phyloP scores from a whole-genome alignment of 2,113 vertebrate species.

The Sceloporus tristichus region DNA sequence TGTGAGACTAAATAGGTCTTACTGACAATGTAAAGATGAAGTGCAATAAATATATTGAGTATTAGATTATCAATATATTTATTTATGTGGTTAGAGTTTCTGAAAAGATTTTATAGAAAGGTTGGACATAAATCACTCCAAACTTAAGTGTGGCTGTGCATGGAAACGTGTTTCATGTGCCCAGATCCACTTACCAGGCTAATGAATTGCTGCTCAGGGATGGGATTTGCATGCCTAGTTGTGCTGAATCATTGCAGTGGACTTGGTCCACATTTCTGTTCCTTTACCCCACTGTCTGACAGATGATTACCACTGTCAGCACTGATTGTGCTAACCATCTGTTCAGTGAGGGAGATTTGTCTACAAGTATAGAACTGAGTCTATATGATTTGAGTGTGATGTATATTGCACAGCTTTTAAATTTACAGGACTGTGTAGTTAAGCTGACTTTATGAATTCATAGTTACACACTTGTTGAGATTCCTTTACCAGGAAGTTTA shows the following conservation, averaged over 20 bases:
- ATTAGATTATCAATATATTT: not conserved
- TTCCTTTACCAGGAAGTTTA: constrained; percentile 57
- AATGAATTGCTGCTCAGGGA: not conserved
- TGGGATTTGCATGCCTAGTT: constrained; percentile 4
- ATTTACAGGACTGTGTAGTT: not conserved
- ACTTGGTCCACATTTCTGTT: not conserved
- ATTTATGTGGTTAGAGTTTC: not conserved
- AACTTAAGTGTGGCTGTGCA: not conserved
- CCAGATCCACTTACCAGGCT: too few species aligned
- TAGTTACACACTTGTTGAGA: not conserved
- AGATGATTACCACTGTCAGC: not conserved
- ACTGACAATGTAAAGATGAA: not conserved
- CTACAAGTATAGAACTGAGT: not conserved
- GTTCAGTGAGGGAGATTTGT: not conserved
- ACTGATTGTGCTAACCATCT: not conserved
- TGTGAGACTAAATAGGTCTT: not conserved
- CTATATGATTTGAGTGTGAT: not conserved
- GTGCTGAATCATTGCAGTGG: not conserved
- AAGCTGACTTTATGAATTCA: not conserved
- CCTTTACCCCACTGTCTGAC: too few species aligned
- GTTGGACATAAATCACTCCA: not conserved
- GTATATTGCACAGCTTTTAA: constrained; percentile 17
- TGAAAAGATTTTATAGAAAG: not conserved
- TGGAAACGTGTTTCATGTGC: not conserved
- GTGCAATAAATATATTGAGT: constrained; percentile 11